Conservation (phyloP, 2,797 vertebrate species). For the Sebastes steindachneri region DNA sequence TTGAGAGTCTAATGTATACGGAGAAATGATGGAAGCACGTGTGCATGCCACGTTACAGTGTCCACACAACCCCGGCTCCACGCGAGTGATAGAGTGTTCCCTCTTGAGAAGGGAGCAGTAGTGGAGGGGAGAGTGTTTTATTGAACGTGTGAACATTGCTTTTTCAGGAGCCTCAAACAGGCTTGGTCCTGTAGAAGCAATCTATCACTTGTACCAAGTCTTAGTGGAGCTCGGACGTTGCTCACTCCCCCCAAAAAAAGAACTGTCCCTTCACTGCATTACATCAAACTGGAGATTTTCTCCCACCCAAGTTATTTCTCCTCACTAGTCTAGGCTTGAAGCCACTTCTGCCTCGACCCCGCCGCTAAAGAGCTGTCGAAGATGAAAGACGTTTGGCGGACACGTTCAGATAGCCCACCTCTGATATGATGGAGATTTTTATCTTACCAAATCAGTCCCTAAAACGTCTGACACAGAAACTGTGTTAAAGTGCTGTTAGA, state of each 20-base stretch:
- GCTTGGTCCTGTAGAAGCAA: constrained; percentile 38
- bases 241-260: constrained; percentile 17
- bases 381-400: not conserved
- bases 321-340: not conserved
- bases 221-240: constrained; percentile 26
- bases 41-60: constrained; percentile 1
- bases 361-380: not conserved
- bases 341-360: not conserved
- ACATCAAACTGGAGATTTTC: constrained; percentile 11
- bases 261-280: constrained; percentile 21
- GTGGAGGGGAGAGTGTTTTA: constrained; percentile 45
- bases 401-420: not conserved
- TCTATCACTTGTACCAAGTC: constrained; percentile 51
- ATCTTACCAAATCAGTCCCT: not conserved
- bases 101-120: constrained; percentile 31
- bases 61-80: constrained; percentile 4
- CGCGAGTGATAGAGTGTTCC: constrained; percentile 36
- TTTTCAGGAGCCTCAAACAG: constrained; percentile 47
- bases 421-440: not conserved
- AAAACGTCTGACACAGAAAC: not conserved
- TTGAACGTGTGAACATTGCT: constrained; percentile 51
- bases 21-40: constrained; percentile 18
- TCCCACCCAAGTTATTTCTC: not conserved
- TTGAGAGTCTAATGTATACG: constrained; percentile 1
- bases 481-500: not conserved